Conservation (phyloP, 2,888 invertebrate species). For the Chesias legatella region DNA sequence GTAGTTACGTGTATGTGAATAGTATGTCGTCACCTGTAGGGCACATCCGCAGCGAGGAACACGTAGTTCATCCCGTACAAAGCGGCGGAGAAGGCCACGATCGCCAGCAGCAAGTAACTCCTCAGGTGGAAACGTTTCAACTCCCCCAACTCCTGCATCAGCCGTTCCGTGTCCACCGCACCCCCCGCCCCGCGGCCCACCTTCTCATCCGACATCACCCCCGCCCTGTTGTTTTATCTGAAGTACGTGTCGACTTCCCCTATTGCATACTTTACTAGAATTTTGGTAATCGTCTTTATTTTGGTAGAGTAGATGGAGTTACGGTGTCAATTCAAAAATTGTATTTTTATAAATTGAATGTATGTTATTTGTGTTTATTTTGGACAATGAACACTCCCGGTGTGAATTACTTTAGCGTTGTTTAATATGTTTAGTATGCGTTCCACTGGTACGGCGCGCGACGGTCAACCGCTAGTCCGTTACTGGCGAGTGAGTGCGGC, state of each 20-base stretch:
- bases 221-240: too few species aligned
- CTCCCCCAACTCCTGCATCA: slow-evolving; percentile 68
- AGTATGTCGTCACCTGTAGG: slow-evolving; percentile 52
- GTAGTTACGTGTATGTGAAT: too few species aligned
- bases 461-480: slow-evolving; percentile 6
- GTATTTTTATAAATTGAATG: too few species aligned
- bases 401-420: too few species aligned
- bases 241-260: neutral
- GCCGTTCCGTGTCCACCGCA: slow-evolving; percentile 53
- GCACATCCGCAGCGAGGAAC: slow-evolving; percentile 63
- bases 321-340: too few species aligned
- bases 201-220: slow-evolving; percentile 24
- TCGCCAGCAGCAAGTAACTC: slow-evolving; percentile 51
- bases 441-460: slow-evolving; percentile 1
- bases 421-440: too few species aligned
- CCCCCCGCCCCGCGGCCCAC: slow-evolving; percentile 35
- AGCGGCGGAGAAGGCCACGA: slow-evolving; percentile 46
- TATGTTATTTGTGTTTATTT: too few species aligned
- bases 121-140: slow-evolving; percentile 53
- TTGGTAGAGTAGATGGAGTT: too few species aligned
- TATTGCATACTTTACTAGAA: slow-evolving; percentile 1
- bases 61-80: slow-evolving; percentile 61
- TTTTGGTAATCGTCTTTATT: neutral
- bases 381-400: too few species aligned
- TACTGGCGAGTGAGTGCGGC: neutral